Base-by-base conservation (phyloP, 2,113 vertebrate genomes). In the Emydura subglobosa region DNA sequence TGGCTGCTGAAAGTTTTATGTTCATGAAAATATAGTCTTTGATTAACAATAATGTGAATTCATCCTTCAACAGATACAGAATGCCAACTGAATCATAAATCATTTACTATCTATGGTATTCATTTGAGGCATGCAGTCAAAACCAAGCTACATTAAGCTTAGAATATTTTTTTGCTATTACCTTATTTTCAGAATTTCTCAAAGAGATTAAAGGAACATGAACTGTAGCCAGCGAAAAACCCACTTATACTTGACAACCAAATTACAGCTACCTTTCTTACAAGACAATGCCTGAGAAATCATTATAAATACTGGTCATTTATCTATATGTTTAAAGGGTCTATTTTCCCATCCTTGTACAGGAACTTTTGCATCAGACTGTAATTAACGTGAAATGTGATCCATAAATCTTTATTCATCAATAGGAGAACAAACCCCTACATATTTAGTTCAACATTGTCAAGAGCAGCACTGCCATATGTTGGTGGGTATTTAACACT, bases 1-100 rank as follows among this genome's bases (percentile, higher is more conserved):
- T 91, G 78, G 42, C 65, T 96, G 53, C 5, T 29, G 29, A 94
- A 81, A 72, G 59, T 47, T 94, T 16, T 82, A 87, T 83, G 59
- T 94, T 82, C 57, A 93, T 91, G 57, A 96, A 97, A 94, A 84
- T 91, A 10, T 44, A 94, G 82, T 16, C n/a, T 94, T 93, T 92
- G 61, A 49, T 91, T 72, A 97, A 86, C 55, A 59, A 14, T 91
- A 91, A 91, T 93, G 90, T 55, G 88, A 95, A 86, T 29, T 79
- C 27, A 86, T 88, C 21, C 82, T 97, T 95, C 57, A 93, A 87
- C 49, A 95, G 7, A 54, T 49, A 79, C 4, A 61, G 74, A 90
- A 86, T 25, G 83, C 81, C 93, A 96, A 94, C 68, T 31, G 1
- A 42, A 84, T 93, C 42, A 68, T 88, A 96, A 97, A 95, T 95